Percentiles rank a stretch among this genome's conserved stretches.
Evolutionary conservation across 2,888 invertebrate species (phyloP).

Genomic region (Mimachlamys varia): DNA sequence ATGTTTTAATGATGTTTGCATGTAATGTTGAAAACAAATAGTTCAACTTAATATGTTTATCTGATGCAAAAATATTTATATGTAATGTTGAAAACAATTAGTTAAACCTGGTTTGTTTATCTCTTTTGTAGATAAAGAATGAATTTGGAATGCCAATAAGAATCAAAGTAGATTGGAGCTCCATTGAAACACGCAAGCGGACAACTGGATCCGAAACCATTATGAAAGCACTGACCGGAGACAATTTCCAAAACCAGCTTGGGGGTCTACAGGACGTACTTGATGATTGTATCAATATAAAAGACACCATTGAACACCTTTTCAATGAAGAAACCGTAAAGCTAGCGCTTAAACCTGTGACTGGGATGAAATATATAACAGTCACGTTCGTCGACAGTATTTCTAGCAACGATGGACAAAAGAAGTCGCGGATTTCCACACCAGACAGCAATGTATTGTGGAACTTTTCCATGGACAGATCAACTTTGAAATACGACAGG

Average conservation of each 20-base stretch:
- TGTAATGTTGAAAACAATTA: no score
- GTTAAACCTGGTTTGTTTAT: not conserved
- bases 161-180: slow-evolving; percentile 49
- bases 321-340: slow-evolving; percentile 44
- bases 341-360: slow-evolving; percentile 40
- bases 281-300: slow-evolving; percentile 42
- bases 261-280: slow-evolving; percentile 50
- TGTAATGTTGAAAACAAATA: no score
- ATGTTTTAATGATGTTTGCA: no score
- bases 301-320: slow-evolving; percentile 42
- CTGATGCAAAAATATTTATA: no score
- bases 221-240: slow-evolving; percentile 46
- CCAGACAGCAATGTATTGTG: slow-evolving; percentile 46
- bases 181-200: slow-evolving; percentile 46
- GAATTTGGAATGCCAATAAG: slow-evolving; percentile 39
- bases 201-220: slow-evolving; percentile 45
- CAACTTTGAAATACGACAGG: slow-evolving; percentile 50
- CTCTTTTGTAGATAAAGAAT: slow-evolving; percentile 36
- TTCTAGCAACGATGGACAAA: slow-evolving; percentile 14
- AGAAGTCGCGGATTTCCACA: not conserved
- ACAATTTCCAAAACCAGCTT: slow-evolving; percentile 39
- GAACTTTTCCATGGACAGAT: slow-evolving; percentile 56
- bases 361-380: slow-evolving; percentile 41
- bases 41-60: not conserved
- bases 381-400: slow-evolving; percentile 47